Base-by-base conservation (phyloP, 2,113 vertebrate species). In the Mionectes macconnelli region DNA sequence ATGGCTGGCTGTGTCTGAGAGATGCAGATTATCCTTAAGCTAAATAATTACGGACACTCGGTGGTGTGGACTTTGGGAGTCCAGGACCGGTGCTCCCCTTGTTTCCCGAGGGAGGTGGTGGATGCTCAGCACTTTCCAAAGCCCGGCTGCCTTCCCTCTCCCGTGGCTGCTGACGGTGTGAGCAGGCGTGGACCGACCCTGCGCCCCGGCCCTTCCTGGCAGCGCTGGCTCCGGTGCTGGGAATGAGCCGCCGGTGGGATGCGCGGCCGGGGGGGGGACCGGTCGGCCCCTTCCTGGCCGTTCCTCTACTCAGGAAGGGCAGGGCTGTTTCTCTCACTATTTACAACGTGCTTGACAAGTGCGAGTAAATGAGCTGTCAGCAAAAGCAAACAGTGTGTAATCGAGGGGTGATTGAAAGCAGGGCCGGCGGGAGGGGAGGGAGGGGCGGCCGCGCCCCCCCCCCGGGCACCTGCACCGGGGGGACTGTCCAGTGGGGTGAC, bases 351-450 rank as follows among this genome's bases (percentile, higher is more conserved):
- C 77, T 91, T 87, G 95, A 95, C 93, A 91, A 95, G 93, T 94
- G 89, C 93, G 85, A 96, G 95, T 96, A 95, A 96, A 95, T 75
- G 95, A 92, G 91, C 94, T 96, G 95, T 94, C 93, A 67, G 87
- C 93, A 79, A 60, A 62, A 94, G 87, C 94, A 37, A 90, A 78
- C 69, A 3, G 76, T 0, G 84, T 93, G 94, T 93, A 56, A 89
- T 42, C 1, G 72, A 93, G 91, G 83, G 84, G 35, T 94, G 93
- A 92, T 87, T 74, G 91, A 64, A 93, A 60, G 3, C 93, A 68
- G 94, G 52, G 60, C 68, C 0, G 2, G 40, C 6, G 25, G 8
- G 27, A 2, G 88, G 28, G 59, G 39, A 0, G 45, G 82, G 89
- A 33, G 68, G 66, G 35, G 35, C 31, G 35, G 57, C 64, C 4